Base-by-base conservation (phyloP, 1,140 invertebrate species). In the Palaemon carinicauda region DNA sequence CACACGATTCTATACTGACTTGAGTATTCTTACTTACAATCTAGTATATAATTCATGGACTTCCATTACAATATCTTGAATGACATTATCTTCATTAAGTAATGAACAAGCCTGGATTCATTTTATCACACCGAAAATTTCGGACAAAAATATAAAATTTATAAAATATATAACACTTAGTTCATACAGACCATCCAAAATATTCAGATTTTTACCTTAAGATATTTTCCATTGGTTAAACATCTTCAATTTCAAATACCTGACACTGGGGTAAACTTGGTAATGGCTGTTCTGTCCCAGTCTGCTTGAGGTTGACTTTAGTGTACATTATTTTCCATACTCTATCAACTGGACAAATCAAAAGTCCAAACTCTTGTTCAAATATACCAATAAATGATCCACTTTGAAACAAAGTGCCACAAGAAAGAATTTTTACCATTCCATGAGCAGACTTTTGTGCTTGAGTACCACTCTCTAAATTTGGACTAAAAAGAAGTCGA, bases 341-440 rank as follows among this genome's bases (percentile, higher is more conserved):
- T 50, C 33, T 60, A 24, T 88, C 88, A 15, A 81, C 54, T n/a
- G 88, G 88, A 50, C 77, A 81, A 14, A 33, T 31, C 9, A 86
- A 78, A 27, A 88, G 69, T n/a, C 88, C 88, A 81, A 81, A 82
- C 52, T 88, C 88, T 74, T 88, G 82, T 53, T 88, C 88, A 82
- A 86, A 88, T 19, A 88, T 79, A 3, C 88, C 88, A 17, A 86
- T 69, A 51, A 85, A 85, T 1, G 77, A 73, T 52, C 86, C 52
- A n/a, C 51, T 41, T 21, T 82, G 73, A 78, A 81, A 78, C 7
- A 88, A 51, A 21, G 88, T 85, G 4, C 88, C 88, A 80, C 88
- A 88, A 31, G 41, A 80, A 10, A 52, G 60, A 53, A 88, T 56
- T 51, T 60, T 80, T 7, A 88, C 54, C 19, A 85, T 41, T 24